A percentile compares a stretch with the other conserved stretches of the same genome.
phyloP scores from a whole-genome alignment of 2,113 vertebrate genomes.

The Microtus pennsylvanicus region DNA sequence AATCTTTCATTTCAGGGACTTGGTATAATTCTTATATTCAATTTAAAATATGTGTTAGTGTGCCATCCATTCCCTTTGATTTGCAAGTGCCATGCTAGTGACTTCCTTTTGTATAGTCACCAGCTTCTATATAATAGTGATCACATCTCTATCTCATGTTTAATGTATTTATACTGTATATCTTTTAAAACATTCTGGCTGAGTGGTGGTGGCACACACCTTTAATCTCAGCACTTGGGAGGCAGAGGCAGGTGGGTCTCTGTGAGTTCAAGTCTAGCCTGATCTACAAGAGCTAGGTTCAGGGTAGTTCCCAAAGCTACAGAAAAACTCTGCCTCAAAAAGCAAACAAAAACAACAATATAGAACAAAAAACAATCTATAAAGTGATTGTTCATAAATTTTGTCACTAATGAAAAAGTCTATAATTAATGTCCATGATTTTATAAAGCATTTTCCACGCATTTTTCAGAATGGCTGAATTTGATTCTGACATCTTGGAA shows the following conservation, averaged over 20 bases:
- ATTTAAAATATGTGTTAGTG: neutral
- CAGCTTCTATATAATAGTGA: neutral
- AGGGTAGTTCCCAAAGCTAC: no score
- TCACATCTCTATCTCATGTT: neutral
- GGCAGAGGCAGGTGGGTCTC: no score
- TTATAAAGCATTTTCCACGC: neutral
- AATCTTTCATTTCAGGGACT: neutral
- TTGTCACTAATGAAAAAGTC: neutral
- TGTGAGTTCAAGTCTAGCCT: no score
- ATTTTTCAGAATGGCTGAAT: neutral
- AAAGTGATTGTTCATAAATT: neutral
- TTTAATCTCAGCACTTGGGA: no score
- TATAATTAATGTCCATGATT: neutral
- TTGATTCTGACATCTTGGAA: neutral
- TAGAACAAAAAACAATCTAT: neutral
- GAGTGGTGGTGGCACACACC: no score
- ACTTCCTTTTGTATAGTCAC: neutral
- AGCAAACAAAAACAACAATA: no score
- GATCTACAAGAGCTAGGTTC: no score
- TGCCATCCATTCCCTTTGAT: neutral
- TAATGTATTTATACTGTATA: neutral
- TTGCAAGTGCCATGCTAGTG: neutral
- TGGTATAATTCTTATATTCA: neutral
- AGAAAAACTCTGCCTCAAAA: no score
- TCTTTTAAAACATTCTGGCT: neutral